Conservation (phyloP, 2,888 invertebrate genomes). For the Caenorhabditis sp. region DNA sequence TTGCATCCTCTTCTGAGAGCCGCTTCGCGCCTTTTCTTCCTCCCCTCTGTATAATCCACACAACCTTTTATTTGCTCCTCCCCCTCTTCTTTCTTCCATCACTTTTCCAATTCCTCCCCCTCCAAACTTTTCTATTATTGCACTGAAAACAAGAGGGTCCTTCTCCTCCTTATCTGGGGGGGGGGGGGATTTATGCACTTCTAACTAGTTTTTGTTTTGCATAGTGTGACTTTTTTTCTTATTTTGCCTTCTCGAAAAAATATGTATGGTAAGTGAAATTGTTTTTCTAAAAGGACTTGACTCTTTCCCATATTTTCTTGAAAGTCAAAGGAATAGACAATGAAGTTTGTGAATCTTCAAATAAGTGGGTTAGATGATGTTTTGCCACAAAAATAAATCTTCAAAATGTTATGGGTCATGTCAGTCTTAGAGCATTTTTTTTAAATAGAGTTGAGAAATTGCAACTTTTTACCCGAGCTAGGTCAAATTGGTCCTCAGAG, state of each 20-base stretch:
- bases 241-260: not conserved
- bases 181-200: no score
- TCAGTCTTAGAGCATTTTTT: not conserved
- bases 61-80: constrained; percentile 50
- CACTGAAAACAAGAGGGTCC: constrained; percentile 58
- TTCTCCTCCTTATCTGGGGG: constrained; percentile 38
- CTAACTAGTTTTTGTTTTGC: constrained; percentile 16
- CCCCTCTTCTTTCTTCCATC: not conserved
- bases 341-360: not conserved
- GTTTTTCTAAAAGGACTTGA: not conserved
- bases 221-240: constrained; percentile 27
- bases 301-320: not conserved
- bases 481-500: constrained; percentile 36
- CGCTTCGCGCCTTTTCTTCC: constrained; percentile 20
- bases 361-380: not conserved
- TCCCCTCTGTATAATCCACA: constrained; percentile 54
- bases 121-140: constrained; percentile 60
- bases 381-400: not conserved
- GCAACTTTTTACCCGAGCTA: not conserved
- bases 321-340: not conserved
- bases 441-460: no score
- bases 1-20: constrained; percentile 50
- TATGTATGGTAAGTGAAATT: not conserved
- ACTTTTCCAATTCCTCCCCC: constrained; percentile 20
- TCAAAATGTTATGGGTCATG: constrained; percentile 4